A percentile compares a stretch with the other conserved stretches of the same genome.
These are phyloP conservation scores for Sycophaga agraensis DNA, from an alignment of 1,140 invertebrate genomes.

Conservation along the genomic window DNA sequence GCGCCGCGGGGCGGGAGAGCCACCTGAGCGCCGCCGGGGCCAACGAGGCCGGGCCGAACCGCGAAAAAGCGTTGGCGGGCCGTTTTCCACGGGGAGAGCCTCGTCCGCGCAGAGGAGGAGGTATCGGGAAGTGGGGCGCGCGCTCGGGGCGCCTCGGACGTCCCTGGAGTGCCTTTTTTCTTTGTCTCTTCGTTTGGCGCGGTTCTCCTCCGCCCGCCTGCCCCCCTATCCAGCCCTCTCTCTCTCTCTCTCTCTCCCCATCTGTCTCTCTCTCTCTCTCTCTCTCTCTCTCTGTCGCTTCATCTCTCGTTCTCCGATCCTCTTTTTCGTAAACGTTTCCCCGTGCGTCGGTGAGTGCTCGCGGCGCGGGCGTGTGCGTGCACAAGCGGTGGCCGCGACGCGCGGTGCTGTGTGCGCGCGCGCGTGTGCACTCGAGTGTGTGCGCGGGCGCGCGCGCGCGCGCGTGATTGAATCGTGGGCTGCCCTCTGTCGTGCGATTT, in stretches of 20 bases:
- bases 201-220: neutral
- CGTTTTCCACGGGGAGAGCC: too few relatives aligned
- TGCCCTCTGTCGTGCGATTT: conserved; percentile 54
- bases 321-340: conserved; percentile 26
- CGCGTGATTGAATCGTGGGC: conserved; percentile 3
- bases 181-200: neutral
- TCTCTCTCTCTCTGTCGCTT: neutral
- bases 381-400: neutral
- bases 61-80: too few relatives aligned
- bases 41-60: too few relatives aligned
- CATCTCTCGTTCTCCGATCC: conserved; percentile 11
- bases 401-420: conserved; percentile 20
- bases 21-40: too few relatives aligned
- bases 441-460: neutral
- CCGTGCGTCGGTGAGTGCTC: neutral
- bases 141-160: conserved; percentile 23
- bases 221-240: too few relatives aligned
- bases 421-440: neutral
- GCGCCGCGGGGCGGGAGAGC: too few relatives aligned
- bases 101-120: neutral
- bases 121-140: conserved; percentile 10
- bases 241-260: neutral
- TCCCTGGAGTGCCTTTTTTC: conserved; percentile 16
- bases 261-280: neutral
- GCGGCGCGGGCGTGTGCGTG: neutral